phyloP scores from a whole-genome alignment of 2,113 vertebrate species.

The Notothenia rossii region DNA sequence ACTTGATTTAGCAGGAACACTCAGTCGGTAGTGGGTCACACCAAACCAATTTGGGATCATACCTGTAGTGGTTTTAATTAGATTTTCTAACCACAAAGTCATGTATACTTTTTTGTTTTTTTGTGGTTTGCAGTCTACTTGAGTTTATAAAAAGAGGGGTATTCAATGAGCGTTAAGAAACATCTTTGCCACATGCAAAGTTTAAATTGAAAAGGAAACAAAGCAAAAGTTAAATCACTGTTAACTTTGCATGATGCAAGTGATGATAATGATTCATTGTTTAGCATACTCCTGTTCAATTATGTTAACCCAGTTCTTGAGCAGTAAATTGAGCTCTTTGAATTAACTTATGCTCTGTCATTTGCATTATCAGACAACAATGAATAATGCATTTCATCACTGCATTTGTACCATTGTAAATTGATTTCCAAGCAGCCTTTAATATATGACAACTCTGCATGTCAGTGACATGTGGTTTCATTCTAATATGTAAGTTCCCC shows the following conservation, averaged over 20 bases:
- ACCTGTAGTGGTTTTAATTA: neutral
- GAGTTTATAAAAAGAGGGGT: neutral
- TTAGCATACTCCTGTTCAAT: neutral
- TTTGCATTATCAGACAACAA: constrained; percentile 4
- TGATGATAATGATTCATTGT: neutral
- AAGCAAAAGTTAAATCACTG: neutral
- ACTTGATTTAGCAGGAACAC: neutral
- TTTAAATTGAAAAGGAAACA: neutral
- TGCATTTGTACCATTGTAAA: constrained; percentile 8
- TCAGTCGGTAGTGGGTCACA: neutral
- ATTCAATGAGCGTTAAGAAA: neutral
- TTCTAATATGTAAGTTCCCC: too few species aligned
- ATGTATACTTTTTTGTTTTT: neutral
- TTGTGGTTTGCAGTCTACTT: neutral
- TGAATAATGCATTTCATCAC: constrained; percentile 37
- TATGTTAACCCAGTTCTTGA: neutral
- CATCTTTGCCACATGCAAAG: neutral
- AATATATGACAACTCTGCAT: neutral
- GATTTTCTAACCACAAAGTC: neutral
- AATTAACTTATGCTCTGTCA: neutral
- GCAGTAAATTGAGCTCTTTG: neutral
- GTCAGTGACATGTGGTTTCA: neutral
- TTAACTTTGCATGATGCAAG: neutral
- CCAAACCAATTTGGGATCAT: neutral
- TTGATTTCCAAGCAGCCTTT: neutral